Base-by-base conservation (phyloP, 2,888 invertebrate species). In the Nycteola revayana region DNA sequence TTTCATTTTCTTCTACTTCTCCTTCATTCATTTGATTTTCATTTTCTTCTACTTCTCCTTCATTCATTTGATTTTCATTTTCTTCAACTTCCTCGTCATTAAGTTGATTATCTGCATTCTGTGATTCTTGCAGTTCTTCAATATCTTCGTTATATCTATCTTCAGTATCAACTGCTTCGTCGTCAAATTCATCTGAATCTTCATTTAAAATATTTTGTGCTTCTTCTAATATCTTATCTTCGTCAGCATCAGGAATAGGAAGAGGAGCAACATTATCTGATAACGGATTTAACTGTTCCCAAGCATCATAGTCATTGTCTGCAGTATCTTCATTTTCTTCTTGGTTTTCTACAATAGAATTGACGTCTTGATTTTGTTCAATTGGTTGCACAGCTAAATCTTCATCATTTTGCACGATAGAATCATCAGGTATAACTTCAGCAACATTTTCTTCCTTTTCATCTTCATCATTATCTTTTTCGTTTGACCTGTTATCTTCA, bases 401-500 rank as follows among this genome's bases (percentile, higher is more conserved):
- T 9, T 34, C 30, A 1, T 26, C 14, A 17, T 21, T 26, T 10
- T 31, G 25, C 22, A 9, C 24, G 28, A 24, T 24, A 17, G 6
- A 20, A 10, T 42, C 29, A 22, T 27, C 34, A 8, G 25, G 10
- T 2, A 20, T 6, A 9, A 8, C 18, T 18, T 40, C 33, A n/a
- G 26, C 32, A 25, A 38, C 20, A 1, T 7, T 1, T 10, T 28
- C 8, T 5, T 23, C 20, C 10, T 25, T 23, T 4, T 17, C 42
- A 32, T 40, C 29, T 26, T 28, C 36, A 1, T 38, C 31, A 7
- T 28, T 26, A 10, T 26, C 26, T 10, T 55, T 36, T 9, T 57
- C 51, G 0, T 33, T 44, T 28, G 40, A 58, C 34, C 81, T 66
- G 21, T 80, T 82, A 18, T 83, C 84, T 63, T 84, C 84, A 10